Evolutionary conservation across 2,888 invertebrate species (phyloP), one percentile per base, ranked within the genome.

Genomic region (Scaptomyza flava): DNA sequence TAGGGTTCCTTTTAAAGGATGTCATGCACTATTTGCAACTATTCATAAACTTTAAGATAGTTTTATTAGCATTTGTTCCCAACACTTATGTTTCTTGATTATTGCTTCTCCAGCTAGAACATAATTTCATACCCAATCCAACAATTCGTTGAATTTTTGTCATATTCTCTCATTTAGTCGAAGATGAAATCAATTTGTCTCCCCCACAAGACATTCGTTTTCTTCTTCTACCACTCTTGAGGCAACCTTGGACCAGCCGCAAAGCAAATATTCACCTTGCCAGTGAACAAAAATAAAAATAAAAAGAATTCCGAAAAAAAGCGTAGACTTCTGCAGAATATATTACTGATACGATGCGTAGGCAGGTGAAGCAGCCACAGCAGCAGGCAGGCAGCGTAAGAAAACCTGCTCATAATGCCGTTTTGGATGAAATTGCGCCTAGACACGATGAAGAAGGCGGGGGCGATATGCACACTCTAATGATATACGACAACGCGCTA

Each of bases 301-400:
- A 47, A 30, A 9, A 50, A 47, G 27, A 58, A 61, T 53, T 50
- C 48, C 67, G 67, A 79, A 70, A 27, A 41, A 72, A 82, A 66
- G 56, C 65, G 63, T 60, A 85, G 86, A 82, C 82, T 74, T 73
- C 85, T 53, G 65, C 71, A 74, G 85, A 79, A 82, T 72, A 81
- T 80, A 85, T 85, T 82, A 67, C 87, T 81, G 73, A 87, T 81
- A 87, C 85, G 76, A 50, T 54, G 79, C 79, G 69, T 84, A 69
- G 85, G 85, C 79, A 72, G 68, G 59, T 63, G 81, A 69, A 70
- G 68, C 60, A 68, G 52, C 56, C 27, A 11, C 64, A 36, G n/a
- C n/a, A 36, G 12, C 6, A 63, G 50, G n/a, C n/a, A 50, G 36
- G 64, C 51, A 53, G 65, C 64, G 61, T 46, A 73, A 60, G 65